Conservation (phyloP, 2,888 invertebrate genomes). For the Ethmia dodecea region DNA sequence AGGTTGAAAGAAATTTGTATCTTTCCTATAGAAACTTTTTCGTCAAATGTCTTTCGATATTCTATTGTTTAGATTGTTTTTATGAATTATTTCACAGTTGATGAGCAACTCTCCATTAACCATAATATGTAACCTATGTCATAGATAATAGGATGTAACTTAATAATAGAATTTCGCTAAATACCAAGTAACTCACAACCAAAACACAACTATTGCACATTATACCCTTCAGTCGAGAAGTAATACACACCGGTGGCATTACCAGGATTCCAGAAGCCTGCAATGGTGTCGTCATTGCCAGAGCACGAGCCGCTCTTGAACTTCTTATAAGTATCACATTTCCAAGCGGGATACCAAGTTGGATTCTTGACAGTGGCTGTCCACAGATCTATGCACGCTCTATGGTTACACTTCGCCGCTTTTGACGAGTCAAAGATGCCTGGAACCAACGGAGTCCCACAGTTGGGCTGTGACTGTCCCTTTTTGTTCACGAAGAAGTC, state of each 20-base stretch:
- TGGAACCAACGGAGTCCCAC: constrained; percentile 53
- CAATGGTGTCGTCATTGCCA: constrained; percentile 39
- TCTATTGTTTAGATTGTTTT: too few relatives aligned
- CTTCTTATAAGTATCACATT: constrained; percentile 49
- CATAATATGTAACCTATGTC: too few relatives aligned
- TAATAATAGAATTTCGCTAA: not conserved
- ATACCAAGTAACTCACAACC: not conserved
- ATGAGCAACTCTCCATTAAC: too few relatives aligned
- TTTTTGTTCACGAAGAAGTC: constrained; percentile 80
- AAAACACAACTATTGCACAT: not conserved
- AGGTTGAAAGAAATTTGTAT: too few relatives aligned
- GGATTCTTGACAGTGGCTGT: constrained; percentile 47
- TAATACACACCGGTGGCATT: constrained; percentile 56
- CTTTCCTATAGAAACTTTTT: too few relatives aligned
- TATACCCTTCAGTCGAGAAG: constrained; percentile 48
- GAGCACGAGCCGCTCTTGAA: constrained; percentile 46
- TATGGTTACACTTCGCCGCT: constrained; percentile 61
- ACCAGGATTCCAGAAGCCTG: constrained; percentile 61
- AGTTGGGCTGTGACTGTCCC: constrained; percentile 75
- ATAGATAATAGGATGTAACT: not conserved
- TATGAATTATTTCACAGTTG: too few relatives aligned
- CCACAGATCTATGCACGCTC: constrained; percentile 53
- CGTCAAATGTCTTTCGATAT: too few relatives aligned
- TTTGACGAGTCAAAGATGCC: constrained; percentile 51
- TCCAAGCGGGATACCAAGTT: constrained; percentile 46